Evolutionary conservation across 53 echinoderm and acorn worm species (phyloP), one percentile per base, ranked within the genome.

Genomic region (Holothuria leucospilota): DNA sequence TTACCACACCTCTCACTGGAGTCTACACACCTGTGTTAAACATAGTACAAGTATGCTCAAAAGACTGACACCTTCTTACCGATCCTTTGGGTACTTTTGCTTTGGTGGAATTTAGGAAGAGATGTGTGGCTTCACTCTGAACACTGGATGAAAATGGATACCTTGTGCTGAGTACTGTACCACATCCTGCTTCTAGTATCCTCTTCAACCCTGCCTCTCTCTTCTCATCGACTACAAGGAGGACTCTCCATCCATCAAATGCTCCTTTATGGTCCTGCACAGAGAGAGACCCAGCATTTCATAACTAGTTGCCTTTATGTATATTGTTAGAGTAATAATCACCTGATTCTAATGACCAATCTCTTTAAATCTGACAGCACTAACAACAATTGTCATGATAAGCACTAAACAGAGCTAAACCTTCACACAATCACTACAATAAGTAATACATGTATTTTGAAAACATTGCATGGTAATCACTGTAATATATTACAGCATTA

Each of bases 171-270:
- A 94, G 42, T 25, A 99, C 92, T 79, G 85, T 87, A 8, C 95
- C 99, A 69, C 95, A 93, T 4, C 99, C 99, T 18, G 95, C 95
- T 73, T 95, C 88, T 16, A 99, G 85, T 28, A 99, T 87, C 52
- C 99, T 86, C 73, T 92, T 99, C 88, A 99, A 94, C 34, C 99
- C 91, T 29, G 81, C 87, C 87, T 95, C 99, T 63, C 90, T 99
- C 27, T 67, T 82, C 51, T 90, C 88, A 34, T 95, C 94, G 24
- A 99, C 95, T 28, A 90, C 78, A 7, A 99, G 89, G 51, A 99
- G 40, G n/a, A 94, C 94, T 16, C 80, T 66, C 99, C 99, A 99
- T 14, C 92, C 91, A 62, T 85, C 87, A 85, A 99, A 99, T 9
- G 99, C 95, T 23, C 99, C 99, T 14, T 63, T 28, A 10, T 68